Base-by-base conservation (phyloP, 2,113 vertebrate genomes). In the Microtus richardsoni region DNA sequence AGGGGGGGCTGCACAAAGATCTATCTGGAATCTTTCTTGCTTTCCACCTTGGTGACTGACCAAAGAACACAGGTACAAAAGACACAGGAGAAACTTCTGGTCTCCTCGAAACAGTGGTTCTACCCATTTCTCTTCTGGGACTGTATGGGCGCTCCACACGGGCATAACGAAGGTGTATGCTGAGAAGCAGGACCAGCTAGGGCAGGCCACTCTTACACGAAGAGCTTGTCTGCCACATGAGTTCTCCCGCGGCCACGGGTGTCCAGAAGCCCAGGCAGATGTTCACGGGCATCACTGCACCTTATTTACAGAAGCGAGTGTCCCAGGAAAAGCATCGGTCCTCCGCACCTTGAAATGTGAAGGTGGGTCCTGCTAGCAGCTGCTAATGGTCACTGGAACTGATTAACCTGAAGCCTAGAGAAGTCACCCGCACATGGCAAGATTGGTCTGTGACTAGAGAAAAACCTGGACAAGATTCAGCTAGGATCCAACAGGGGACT, bases 271-370 rank as follows among this genome's bases (percentile, higher is more conserved):
- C n/a, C 41, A 68, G 58, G 22, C 3, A 74, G n/a, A 73, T 16
- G 89, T 17, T 86, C 41, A 78, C 17, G 21, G 36, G 70, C 10
- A 4, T 66, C 68, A 71, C 0, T 93, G 11, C 49, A 88, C 62
- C 58, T 91, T 95, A 92, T 92, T 82, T 95, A 62, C 58, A 88
- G 89, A 92, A 16, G 62, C 33, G 70, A 89, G 21, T 62, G 85
- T 79, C 44, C 36, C 47, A 88, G 80, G 44, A 86, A 93, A 85
- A 93, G 5, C 22, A 91, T n/a, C 39, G 88, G 44, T 80, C 49
- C 78, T n/a, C 94, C 26, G 70, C 16, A 91, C 16, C 90, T 92
- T 74, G 90, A 17, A 68, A 71, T 11, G 13, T n/a, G n/a, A 90
- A 96, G 10, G 91, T 24, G 22, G 86, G 83, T 91, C 68, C 73